Base-by-base conservation (phyloP, 2,797 vertebrate species). In the Sebastes wilsoni region DNA sequence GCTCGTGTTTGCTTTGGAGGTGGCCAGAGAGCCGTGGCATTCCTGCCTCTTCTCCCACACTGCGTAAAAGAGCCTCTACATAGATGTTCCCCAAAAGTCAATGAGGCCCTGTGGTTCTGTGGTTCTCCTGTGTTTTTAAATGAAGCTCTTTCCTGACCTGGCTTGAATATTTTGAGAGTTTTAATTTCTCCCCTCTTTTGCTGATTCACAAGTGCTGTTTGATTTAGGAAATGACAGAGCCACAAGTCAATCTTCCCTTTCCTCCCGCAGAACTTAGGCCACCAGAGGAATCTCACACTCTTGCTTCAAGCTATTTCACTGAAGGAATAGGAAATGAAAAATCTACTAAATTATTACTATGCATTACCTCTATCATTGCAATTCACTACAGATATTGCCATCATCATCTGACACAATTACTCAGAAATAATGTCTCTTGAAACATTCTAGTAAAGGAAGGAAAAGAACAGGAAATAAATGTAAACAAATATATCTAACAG, bases 201-300 rank as follows among this genome's bases (percentile, higher is more conserved):
- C 92, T 88, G 91, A 95, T 90, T 93, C 88, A 93, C 93, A 76
- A 79, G 81, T 82, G 73, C 72, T 87, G 85, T 91, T 93, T 93
- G 80, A 87, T 83, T 93, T 86, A 72, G 85, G 88, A 92, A 93
- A 93, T 86, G 81, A 90, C 87, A 85, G 86, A 89, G 83, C 90
- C 85, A 83, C 88, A 85, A 85, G 88, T 88, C 88, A 87, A 88
- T 85, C 72, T 87, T 84, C 80, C 80, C 71, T 87, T 88, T 93
- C 80, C 87, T 84, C 75, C 85, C 87, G 66, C 84, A 87, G 65
- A 83, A 65, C 52, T 55, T 20, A 55, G 68, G 30, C 56, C 75
- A 77, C 74, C 65, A 34, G 74, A 81, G 74, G 84, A 88, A 88
- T 81, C 75, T 71, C 62, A 82, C 52, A 74, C 38, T 75, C 49